A percentile compares a stretch with the other conserved stretches of the same genome.
These are phyloP conservation scores for Artibeus jamaicensis DNA, from an alignment of 2,797 vertebrate genomes.

Conservation along the genomic window DNA sequence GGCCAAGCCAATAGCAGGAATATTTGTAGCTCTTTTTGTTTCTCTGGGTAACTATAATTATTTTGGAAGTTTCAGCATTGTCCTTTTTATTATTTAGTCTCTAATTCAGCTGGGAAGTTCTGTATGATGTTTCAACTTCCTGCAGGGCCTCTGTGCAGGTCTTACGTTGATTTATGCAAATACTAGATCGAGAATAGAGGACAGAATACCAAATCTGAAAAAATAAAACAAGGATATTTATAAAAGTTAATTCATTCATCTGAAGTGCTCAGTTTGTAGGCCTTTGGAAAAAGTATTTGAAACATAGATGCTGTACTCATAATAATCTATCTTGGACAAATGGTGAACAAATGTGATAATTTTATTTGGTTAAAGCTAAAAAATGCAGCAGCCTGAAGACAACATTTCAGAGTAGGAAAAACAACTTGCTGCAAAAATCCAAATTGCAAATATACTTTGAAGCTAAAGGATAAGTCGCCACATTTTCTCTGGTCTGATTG, in stretches of 20 bases:
- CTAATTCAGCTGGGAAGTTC: background rate
- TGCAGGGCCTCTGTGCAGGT: background rate
- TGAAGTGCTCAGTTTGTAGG: background rate
- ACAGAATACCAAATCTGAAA: background rate
- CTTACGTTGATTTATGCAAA: background rate
- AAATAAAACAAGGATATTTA: background rate
- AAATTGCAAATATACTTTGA: background rate
- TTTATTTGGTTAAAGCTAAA: conserved; percentile 4
- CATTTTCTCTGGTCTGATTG: conserved; percentile 35
- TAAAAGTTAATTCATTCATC: conserved; percentile 29
- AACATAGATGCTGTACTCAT: background rate
- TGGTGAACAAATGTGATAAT: background rate
- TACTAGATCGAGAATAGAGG: background rate
- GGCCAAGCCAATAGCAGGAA: background rate
- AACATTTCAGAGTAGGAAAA: background rate
- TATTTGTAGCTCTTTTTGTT: conserved; percentile 31
- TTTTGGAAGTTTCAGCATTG: conserved; percentile 15
- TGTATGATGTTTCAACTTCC: background rate
- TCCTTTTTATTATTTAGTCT: background rate
- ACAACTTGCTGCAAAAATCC: conserved; percentile 2
- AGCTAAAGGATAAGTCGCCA: background rate
- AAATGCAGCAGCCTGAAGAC: conserved; percentile 4
- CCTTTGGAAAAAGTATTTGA: conserved; percentile 27
- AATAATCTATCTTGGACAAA: conserved; percentile 1
- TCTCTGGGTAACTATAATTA: background rate